Evolutionary conservation across 1,140 invertebrate species (phyloP).

Genomic region (Scaptomyza montana): DNA sequence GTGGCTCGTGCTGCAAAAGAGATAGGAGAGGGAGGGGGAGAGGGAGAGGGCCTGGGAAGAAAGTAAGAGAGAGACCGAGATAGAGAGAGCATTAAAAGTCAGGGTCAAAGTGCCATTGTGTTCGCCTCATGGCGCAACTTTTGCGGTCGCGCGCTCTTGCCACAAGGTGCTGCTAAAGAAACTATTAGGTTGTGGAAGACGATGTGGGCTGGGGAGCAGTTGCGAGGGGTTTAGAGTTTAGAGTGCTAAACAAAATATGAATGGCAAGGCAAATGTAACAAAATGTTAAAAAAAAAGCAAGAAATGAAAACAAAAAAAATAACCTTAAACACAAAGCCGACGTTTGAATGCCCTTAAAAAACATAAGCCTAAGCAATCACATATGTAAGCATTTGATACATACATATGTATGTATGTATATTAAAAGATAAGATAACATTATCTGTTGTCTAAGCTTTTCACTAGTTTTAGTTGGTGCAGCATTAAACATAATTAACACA

Average conservation of each 20-base stretch:
- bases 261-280: slow-evolving; percentile 73
- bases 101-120: slow-evolving; percentile 76
- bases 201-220: background rate
- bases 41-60: background rate
- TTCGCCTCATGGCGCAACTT: slow-evolving; percentile 39
- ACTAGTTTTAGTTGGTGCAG: background rate
- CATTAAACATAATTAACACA: too few species aligned
- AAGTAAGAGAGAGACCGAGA: slow-evolving; percentile 4
- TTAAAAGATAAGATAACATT: background rate
- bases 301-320: slow-evolving; percentile 33
- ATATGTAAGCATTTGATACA: too few species aligned
- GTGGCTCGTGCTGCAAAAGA: slow-evolving; percentile 6
- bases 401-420: too few species aligned
- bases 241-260: slow-evolving; percentile 78
- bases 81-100: slow-evolving; percentile 59
- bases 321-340: background rate
- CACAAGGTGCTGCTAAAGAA: background rate
- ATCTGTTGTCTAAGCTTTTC: background rate
- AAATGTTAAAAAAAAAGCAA: slow-evolving; percentile 54
- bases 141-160: background rate
- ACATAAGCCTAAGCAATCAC: too few species aligned
- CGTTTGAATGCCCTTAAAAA: slow-evolving; percentile 15
- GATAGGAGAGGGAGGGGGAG: too few species aligned
- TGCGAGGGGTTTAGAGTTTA: background rate
- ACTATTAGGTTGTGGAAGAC: background rate